Evolutionary conservation across 2,888 invertebrate species (phyloP).

Genomic region (Orthosia gracilis): DNA sequence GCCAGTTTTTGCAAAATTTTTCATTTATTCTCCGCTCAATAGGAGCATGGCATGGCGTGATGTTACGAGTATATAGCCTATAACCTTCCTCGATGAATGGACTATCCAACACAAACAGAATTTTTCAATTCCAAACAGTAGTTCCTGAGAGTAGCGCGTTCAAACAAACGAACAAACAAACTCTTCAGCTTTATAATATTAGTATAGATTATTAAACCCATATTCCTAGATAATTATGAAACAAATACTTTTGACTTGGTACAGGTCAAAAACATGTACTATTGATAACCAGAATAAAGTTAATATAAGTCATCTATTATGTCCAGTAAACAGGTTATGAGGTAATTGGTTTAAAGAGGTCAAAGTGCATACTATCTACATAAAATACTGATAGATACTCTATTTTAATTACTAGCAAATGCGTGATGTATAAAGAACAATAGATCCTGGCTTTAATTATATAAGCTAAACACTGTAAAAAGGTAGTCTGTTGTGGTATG

Average conservation of each 20-base stretch:
- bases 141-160: too few species aligned
- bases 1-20: too few species aligned
- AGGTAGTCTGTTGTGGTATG: neutral
- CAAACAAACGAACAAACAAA: too few species aligned
- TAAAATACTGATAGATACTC: neutral
- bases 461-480: neutral
- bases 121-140: too few species aligned
- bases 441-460: neutral
- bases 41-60: too few species aligned
- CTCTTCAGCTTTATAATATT: too few species aligned
- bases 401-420: neutral
- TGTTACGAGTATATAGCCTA: too few species aligned
- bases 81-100: too few species aligned
- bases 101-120: too few species aligned
- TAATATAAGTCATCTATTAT: too few species aligned
- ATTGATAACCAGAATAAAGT: neutral
- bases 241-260: neutral
- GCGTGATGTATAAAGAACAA: neutral
- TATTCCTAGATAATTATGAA: neutral
- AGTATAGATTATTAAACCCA: neutral
- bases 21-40: too few species aligned
- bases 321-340: too few species aligned
- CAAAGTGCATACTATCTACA: neutral
- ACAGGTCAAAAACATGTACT: neutral
- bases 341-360: neutral